Evolutionary conservation across 30 jellyfish, hydroid and myxozoan species (phyloP).

Genomic region (Chrysaora quinquecirrha): DNA sequence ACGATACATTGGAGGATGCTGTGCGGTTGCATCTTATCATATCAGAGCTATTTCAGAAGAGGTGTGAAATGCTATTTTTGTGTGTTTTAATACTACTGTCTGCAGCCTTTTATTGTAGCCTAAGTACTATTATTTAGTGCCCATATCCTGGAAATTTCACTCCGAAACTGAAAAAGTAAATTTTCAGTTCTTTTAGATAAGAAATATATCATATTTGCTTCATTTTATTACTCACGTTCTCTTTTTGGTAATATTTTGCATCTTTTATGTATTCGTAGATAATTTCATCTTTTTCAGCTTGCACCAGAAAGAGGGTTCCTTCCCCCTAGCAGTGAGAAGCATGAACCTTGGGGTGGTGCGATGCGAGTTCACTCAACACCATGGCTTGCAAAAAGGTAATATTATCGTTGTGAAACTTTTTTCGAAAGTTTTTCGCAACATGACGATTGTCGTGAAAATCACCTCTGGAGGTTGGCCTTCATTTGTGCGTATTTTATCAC

Average conservation of each 20-base stretch:
- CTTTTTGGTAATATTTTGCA: background rate
- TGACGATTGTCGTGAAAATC: background rate
- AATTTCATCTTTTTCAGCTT: slow-evolving; percentile 9
- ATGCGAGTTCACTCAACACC: background rate
- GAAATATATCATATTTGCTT: too few species aligned
- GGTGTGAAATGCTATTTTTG: background rate
- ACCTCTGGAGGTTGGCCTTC: background rate
- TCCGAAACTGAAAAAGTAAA: too few species aligned
- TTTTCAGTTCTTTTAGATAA: too few species aligned
- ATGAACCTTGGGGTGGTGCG: slow-evolving; percentile 53
- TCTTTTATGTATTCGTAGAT: background rate
- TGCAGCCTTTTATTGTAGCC: background rate
- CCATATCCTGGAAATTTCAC: background rate
- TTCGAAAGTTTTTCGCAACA: background rate
- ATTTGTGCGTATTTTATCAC: too few species aligned
- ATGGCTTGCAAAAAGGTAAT: slow-evolving; percentile 30
- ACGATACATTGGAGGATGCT: slow-evolving; percentile 55
- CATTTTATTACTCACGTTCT: background rate
- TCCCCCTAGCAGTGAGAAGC: slow-evolving; percentile 46
- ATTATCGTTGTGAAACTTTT: background rate
- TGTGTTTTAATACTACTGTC: background rate
- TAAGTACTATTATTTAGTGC: background rate
- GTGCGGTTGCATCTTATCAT: slow-evolving; percentile 34
- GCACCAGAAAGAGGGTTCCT: slow-evolving; percentile 32
- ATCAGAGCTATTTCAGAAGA: slow-evolving; percentile 62